These are phyloP conservation scores for Conus ventricosus DNA, from an alignment of 1,140 invertebrate species.

Conservation along the genomic window DNA sequence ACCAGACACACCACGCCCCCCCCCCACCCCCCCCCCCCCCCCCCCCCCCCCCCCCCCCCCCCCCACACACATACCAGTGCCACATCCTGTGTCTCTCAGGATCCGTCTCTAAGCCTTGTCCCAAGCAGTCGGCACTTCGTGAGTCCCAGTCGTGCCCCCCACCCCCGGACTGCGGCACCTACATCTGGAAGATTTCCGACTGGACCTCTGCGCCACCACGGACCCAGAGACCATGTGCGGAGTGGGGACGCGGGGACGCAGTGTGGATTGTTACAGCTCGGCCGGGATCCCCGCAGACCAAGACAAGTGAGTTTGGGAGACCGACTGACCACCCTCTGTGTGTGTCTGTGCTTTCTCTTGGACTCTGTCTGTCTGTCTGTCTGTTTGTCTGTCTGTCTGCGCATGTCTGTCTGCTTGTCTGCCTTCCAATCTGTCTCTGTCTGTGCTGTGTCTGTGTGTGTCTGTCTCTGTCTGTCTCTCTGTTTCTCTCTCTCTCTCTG, in stretches of 20 bases:
- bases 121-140: conserved; percentile 46
- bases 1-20: neutral
- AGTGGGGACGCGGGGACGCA: conserved; percentile 75
- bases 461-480: neutral
- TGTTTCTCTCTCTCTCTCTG: no score
- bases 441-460: neutral
- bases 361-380: no score
- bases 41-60: no score
- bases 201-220: conserved; percentile 56
- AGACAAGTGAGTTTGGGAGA: neutral
- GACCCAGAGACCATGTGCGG: conserved; percentile 56
- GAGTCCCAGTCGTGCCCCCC: conserved; percentile 62
- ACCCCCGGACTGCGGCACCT: conserved; percentile 59
- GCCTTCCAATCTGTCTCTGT: no score
- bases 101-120: conserved; percentile 1
- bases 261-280: conserved; percentile 79
- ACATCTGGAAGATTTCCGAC: conserved; percentile 59
- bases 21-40: no score
- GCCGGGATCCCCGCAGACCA: conserved; percentile 45
- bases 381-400: neutral
- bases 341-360: no score
- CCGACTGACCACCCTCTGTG: no score
- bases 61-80: no score
- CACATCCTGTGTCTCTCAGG: neutral
- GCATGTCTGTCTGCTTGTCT: no score